Evolutionary conservation across 2,888 invertebrate species (phyloP), one percentile per base, ranked within the genome.

Genomic region (Lacanobia oleracea): DNA sequence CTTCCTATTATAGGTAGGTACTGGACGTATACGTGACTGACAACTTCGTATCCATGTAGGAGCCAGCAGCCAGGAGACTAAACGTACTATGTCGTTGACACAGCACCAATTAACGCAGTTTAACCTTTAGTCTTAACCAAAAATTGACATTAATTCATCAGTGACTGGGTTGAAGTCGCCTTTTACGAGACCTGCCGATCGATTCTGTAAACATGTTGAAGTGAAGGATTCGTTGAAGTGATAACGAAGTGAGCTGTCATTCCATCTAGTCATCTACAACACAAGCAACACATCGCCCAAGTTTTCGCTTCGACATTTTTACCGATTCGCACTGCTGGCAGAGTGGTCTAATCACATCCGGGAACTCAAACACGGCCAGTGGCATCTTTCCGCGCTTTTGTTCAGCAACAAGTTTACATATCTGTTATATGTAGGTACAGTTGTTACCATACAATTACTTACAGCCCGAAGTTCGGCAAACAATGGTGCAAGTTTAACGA

Each of bases 401-500:
- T 79, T 65, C 45, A 54, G n/a, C 50, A 45, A 33, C 33, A 33
- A 59, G 56, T 65, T 63, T 45, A 16, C 21, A 16, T 67, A 60
- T 73, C 27, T 67, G 37, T 71, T 65, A 67, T 59, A 68, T 21
- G 8, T 61, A 56, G n/a, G 10, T 78, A 62, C 59, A 57, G 62
- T 61, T 61, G 53, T 33, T 21, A 62, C 62, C 65, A 61, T 65
- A 72, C 67, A 77, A 66, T 79, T 79, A 79, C 67, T 72, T 68
- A 74, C 33, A 72, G 63, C 27, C n/a, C 59, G 21, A 74, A 80
- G 65, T 80, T 80, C 50, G 68, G 64, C 64, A 54, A 67, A 81
- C 70, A 74, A 71, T 70, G 69, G 73, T 67, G 77, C 64, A 80
- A 80, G 77, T 80, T 80, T 74, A 80, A 70, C 77, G 77, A 65